Percentiles rank a stretch among this genome's conserved stretches.
phyloP scores from a whole-genome alignment of 2,888 invertebrate genomes.

The Parasteatoda lunata region DNA sequence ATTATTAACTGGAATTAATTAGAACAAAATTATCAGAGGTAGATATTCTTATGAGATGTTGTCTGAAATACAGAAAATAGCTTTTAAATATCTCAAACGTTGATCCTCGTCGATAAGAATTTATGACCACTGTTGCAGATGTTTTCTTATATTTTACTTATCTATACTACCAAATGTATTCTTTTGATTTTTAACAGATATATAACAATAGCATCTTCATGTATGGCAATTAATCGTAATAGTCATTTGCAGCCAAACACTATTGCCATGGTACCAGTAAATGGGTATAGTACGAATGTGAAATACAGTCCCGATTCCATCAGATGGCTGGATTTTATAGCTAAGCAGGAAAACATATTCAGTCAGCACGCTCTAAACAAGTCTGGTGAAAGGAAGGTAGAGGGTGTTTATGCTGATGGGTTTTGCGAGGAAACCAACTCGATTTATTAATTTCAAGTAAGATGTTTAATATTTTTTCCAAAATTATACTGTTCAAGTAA shows the following conservation, averaged over 20 bases:
- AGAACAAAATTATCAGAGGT: no score
- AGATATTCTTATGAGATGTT: no score
- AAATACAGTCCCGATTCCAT: conserved; percentile 4
- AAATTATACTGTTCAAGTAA: not conserved
- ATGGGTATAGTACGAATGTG: conserved; percentile 49
- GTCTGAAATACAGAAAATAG: no score
- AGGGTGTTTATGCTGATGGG: conserved; percentile 67
- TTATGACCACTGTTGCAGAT: no score
- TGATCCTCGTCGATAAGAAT: no score
- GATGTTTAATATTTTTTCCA: not conserved
- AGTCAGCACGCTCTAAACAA: conserved; percentile 34
- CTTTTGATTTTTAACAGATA: not conserved
- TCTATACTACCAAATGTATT: no score
- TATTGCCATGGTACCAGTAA: conserved; percentile 62
- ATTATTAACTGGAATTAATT: no score
- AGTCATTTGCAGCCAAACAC: conserved; percentile 38
- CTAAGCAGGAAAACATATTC: conserved; percentile 4
- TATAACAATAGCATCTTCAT: conserved; percentile 68
- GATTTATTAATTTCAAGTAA: conserved; percentile 68
- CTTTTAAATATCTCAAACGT: no score
- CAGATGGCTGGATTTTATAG: conserved; percentile 67
- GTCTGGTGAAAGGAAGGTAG: conserved; percentile 59
- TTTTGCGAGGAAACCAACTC: conserved; percentile 11
- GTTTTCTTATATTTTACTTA: no score
- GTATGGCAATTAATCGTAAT: conserved; percentile 55